These are phyloP conservation scores for Poeciliopsis gracilis DNA, from an alignment of 2,797 vertebrate species.

Conservation along the genomic window DNA sequence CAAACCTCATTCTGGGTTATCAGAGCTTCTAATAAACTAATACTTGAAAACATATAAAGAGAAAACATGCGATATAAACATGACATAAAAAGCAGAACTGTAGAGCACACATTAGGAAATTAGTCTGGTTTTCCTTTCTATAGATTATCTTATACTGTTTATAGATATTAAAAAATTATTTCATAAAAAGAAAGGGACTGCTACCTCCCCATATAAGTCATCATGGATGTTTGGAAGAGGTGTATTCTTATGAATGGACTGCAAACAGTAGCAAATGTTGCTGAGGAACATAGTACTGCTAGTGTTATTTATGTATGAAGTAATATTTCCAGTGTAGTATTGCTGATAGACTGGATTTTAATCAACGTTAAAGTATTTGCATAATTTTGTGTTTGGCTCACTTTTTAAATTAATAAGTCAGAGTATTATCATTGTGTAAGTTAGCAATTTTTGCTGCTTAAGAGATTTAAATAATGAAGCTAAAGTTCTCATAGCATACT, in stretches of 20 bases:
- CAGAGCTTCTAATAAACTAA: not conserved
- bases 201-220: not conserved
- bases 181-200: not conserved
- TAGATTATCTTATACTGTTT: not conserved
- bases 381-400: not conserved
- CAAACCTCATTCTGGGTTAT: not conserved
- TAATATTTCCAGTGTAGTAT: not conserved
- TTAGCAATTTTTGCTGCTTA: not conserved
- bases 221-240: not conserved
- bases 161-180: not conserved
- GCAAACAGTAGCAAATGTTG: constrained; percentile 19
- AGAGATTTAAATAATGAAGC: not conserved
- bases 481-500: not conserved
- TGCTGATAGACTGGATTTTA: not conserved
- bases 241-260: constrained; percentile 19
- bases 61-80: not conserved
- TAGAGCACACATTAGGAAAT: not conserved
- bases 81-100: not conserved
- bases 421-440: not conserved
- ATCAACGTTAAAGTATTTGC: not conserved
- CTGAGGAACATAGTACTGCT: constrained; percentile 12
- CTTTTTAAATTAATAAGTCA: not conserved
- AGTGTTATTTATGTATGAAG: not conserved
- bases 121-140: not conserved
- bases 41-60: not conserved